phyloP scores from a whole-genome alignment of 2,888 invertebrate species.

The Hirtodrosophila alboralis region DNA sequence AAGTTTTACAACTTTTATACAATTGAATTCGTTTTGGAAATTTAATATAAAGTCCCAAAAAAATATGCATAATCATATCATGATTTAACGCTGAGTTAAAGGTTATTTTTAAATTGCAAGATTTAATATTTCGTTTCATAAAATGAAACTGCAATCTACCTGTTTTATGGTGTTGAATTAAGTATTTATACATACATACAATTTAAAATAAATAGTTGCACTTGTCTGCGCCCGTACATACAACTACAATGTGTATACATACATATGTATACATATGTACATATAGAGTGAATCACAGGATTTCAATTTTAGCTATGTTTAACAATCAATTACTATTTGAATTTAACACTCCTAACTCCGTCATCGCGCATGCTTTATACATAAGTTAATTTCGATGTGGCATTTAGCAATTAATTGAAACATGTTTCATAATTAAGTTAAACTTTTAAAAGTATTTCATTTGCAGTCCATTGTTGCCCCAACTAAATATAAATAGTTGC shows the following conservation, averaged over 20 bases:
- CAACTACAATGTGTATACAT: constrained; percentile 34
- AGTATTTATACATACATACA: constrained; percentile 7
- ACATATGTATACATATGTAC: constrained; percentile 43
- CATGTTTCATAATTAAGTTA: constrained; percentile 59
- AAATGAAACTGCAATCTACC: too few species aligned
- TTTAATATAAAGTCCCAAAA: too few species aligned
- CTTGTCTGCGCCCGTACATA: constrained; percentile 25
- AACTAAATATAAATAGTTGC: constrained; percentile 66
- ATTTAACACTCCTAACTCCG: constrained; percentile 46
- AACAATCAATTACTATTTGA: constrained; percentile 76
- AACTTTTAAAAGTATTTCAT: constrained; percentile 72
- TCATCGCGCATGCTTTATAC: constrained; percentile 45
- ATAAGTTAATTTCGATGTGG: constrained; percentile 74
- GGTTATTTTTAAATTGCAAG: too few species aligned
- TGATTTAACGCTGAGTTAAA: too few species aligned
- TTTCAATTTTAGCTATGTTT: constrained; percentile 76
- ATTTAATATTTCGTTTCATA: too few species aligned
- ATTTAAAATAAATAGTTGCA: constrained; percentile 3
- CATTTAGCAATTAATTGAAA: constrained; percentile 75
- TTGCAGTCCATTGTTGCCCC: constrained; percentile 77
- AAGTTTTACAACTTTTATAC: background rate
- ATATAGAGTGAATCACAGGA: constrained; percentile 78
- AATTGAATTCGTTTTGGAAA: too few species aligned
- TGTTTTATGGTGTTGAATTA: background rate
- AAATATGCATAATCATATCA: too few species aligned